phyloP scores from a whole-genome alignment of 2,888 invertebrate species.

The Rambutsinella grinnellia region DNA sequence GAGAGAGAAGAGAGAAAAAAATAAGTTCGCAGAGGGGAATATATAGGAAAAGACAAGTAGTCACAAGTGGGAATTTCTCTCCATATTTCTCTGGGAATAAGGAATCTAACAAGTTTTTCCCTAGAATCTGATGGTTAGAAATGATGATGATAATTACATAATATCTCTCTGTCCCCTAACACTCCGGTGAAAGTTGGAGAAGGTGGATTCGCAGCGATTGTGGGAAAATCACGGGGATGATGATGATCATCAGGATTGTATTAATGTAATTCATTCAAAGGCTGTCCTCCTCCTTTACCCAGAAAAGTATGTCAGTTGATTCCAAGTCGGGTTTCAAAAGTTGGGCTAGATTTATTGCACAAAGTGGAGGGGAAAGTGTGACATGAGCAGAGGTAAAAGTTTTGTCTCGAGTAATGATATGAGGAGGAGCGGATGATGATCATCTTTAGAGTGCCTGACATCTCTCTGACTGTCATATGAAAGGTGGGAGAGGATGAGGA shows the following conservation, averaged over 20 bases:
- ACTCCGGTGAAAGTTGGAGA: too few relatives aligned
- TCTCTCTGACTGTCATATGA: too few relatives aligned
- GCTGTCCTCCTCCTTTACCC: background rate
- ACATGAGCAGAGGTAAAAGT: too few relatives aligned
- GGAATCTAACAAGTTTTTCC: conserved; percentile 13
- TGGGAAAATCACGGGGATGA: background rate
- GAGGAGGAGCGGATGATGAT: too few relatives aligned
- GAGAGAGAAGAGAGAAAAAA: background rate
- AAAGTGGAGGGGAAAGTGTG: too few relatives aligned
- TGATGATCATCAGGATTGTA: background rate
- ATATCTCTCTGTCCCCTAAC: conserved; percentile 2
- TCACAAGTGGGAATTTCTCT: background rate
- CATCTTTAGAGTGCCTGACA: too few relatives aligned
- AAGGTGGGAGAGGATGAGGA: too few relatives aligned
- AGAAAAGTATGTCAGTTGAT: background rate
- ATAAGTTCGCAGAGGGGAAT: background rate
- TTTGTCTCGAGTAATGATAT: too few relatives aligned
- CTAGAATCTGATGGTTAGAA: background rate
- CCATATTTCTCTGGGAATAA: background rate
- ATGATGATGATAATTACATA: conserved; percentile 21
- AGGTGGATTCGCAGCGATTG: too few relatives aligned
- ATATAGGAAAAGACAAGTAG: too few relatives aligned
- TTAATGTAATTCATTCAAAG: background rate
- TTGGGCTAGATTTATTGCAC: too few relatives aligned
- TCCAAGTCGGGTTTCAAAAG: conserved; percentile 21